These are phyloP conservation scores for Netelia virgata DNA, from an alignment of 2,888 invertebrate species.

Conservation along the genomic window DNA sequence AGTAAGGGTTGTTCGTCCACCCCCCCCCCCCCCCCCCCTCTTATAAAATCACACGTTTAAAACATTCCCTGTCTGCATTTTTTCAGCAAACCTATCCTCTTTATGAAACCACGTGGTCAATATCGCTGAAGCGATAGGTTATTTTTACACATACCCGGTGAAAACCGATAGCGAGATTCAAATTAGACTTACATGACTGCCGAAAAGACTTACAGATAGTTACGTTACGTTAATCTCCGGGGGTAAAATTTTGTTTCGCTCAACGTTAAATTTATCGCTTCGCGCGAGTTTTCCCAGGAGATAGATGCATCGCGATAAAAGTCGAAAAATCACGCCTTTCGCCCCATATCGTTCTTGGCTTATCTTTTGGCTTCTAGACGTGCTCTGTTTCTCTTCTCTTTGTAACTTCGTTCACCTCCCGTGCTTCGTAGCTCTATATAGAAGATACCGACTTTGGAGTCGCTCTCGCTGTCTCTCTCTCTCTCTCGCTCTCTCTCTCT, in stretches of 20 bases:
- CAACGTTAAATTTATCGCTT: conserved; percentile 16
- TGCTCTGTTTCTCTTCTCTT: conserved; percentile 31
- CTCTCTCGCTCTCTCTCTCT: background rate
- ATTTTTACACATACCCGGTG: background rate
- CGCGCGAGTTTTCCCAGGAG: conserved; percentile 19
- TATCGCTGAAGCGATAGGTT: background rate
- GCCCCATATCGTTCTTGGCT: conserved; percentile 52
- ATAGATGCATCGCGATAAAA: conserved; percentile 55
- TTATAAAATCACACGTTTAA: conserved; percentile 24
- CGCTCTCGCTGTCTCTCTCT: background rate
- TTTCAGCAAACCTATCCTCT: conserved; percentile 16
- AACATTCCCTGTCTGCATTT: conserved; percentile 1
- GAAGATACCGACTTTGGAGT: conserved; percentile 8
- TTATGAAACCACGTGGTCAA: conserved; percentile 8
- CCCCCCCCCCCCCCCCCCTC: background rate
- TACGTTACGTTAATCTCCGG: background rate
- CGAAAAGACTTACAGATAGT: background rate
- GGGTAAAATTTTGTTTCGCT: conserved; percentile 27
- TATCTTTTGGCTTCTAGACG: conserved; percentile 55
- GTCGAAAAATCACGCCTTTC: conserved; percentile 50
- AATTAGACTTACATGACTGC: background rate
- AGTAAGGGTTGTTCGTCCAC: conserved; percentile 20
- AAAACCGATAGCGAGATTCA: background rate
- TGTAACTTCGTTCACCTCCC: conserved; percentile 28
- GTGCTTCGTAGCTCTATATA: background rate